A percentile compares a stretch with the other conserved stretches of the same genome.
These are phyloP conservation scores for Alitta virens DNA, from an alignment of 2,888 invertebrate species.

Conservation along the genomic window DNA sequence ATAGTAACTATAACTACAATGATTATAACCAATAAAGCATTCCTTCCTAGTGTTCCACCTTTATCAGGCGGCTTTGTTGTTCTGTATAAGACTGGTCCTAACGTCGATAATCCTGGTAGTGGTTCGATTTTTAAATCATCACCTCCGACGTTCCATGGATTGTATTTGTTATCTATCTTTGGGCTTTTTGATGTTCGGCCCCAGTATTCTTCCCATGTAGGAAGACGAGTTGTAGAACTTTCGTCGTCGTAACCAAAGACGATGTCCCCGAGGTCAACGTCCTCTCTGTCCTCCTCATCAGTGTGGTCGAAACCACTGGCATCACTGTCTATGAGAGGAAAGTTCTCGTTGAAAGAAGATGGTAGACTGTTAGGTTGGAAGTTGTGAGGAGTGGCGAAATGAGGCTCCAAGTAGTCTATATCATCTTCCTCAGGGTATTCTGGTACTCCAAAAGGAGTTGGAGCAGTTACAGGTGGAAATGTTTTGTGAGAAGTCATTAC, in stretches of 20 bases:
- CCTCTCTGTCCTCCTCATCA: slow-evolving; percentile 9
- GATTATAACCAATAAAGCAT: slow-evolving; percentile 7
- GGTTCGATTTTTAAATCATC: slow-evolving; percentile 3
- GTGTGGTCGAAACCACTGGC: slow-evolving; percentile 5
- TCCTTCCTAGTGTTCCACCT: not conserved
- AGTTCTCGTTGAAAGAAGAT: not conserved
- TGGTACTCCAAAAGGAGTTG: slow-evolving; percentile 1
- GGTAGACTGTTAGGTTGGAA: not conserved
- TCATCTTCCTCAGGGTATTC: slow-evolving; percentile 8
- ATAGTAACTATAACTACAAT: slow-evolving; percentile 2
- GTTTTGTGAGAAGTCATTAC: slow-evolving; percentile 3
- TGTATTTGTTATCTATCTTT: not conserved
- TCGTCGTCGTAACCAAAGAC: not conserved
- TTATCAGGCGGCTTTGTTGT: slow-evolving; percentile 2
- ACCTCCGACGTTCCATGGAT: not conserved
- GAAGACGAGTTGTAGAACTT: not conserved
- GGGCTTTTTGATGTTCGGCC: not conserved
- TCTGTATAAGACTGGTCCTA: not conserved
- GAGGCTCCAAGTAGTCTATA: slow-evolving; percentile 2
- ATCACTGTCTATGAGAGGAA: slow-evolving; percentile 1
- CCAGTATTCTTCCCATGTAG: not conserved
- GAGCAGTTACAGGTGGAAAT: slow-evolving; percentile 13
- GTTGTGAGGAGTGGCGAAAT: slow-evolving; percentile 9
- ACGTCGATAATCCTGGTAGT: slow-evolving; percentile 6
- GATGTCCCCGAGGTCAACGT: not conserved